Conservation (phyloP, 2,888 invertebrate genomes). For the Theretra japonica region DNA sequence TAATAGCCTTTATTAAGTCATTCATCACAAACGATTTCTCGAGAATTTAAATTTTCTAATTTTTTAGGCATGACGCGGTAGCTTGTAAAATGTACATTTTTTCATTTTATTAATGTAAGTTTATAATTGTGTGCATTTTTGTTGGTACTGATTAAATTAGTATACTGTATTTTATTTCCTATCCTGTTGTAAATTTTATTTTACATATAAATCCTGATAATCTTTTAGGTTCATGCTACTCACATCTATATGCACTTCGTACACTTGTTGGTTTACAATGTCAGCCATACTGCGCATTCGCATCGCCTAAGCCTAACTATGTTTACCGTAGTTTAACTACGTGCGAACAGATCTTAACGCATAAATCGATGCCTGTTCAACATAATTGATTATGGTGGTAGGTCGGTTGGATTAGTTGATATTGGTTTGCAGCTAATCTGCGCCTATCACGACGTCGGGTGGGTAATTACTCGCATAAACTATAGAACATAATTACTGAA, state of each 20-base stretch:
- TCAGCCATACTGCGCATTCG: not conserved
- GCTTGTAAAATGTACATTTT: too few species aligned
- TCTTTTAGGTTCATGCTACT: too few species aligned
- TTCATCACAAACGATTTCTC: too few species aligned
- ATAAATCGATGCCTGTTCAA: conserved; percentile 47
- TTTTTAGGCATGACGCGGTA: too few species aligned
- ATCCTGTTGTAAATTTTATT: not conserved
- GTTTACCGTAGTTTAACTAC: conserved; percentile 9
- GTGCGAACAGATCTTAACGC: conserved; percentile 42
- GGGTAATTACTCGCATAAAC: conserved; percentile 29
- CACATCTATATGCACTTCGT: too few species aligned
- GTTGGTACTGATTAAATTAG: too few species aligned
- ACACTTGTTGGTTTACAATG: too few species aligned
- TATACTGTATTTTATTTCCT: not conserved
- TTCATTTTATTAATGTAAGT: too few species aligned
- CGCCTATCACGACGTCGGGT: conserved; percentile 13
- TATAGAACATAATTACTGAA: conserved; percentile 10
- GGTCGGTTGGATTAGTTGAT: conserved; percentile 53
- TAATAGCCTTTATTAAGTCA: too few species aligned
- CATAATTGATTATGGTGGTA: conserved; percentile 62
- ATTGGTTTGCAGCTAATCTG: conserved; percentile 57
- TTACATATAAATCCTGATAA: too few species aligned
- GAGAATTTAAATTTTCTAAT: too few species aligned
- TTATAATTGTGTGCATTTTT: too few species aligned
- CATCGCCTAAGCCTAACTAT: not conserved